These are phyloP conservation scores for Pharmacophagus antenor DNA, from an alignment of 2,888 invertebrate genomes.

Conservation along the genomic window DNA sequence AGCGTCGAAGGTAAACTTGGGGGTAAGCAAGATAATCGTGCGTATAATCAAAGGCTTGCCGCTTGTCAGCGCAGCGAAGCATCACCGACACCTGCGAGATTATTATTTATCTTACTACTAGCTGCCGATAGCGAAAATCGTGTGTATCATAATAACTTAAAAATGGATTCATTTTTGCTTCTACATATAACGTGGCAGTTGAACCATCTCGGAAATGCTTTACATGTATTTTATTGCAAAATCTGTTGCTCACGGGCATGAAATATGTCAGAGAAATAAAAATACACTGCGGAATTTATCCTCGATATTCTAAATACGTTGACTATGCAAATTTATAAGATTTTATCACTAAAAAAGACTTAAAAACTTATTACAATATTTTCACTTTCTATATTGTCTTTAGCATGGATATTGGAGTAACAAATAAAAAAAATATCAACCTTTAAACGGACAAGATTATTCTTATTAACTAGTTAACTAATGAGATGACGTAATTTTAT, in stretches of 20 bases:
- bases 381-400: background rate
- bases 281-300: background rate
- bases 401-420: no score
- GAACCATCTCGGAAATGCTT: background rate
- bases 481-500: no score
- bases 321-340: background rate
- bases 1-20: background rate
- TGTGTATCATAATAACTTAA: background rate
- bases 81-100: no score
- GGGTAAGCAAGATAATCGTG: constrained; percentile 1
- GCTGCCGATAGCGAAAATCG: no score
- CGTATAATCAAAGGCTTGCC: constrained; percentile 12
- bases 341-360: background rate
- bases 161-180: background rate
- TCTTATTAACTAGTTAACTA: no score
- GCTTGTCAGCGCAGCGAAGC: background rate
- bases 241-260: background rate
- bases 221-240: background rate
- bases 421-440: no score
- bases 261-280: constrained; percentile 1
- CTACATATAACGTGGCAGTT: background rate
- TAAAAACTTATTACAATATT: background rate
- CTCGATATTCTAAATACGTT: background rate
- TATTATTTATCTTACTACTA: no score
- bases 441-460: no score